These are phyloP conservation scores for Onychostruthus taczanowskii DNA, from an alignment of 2,113 vertebrate genomes.

Conservation along the genomic window DNA sequence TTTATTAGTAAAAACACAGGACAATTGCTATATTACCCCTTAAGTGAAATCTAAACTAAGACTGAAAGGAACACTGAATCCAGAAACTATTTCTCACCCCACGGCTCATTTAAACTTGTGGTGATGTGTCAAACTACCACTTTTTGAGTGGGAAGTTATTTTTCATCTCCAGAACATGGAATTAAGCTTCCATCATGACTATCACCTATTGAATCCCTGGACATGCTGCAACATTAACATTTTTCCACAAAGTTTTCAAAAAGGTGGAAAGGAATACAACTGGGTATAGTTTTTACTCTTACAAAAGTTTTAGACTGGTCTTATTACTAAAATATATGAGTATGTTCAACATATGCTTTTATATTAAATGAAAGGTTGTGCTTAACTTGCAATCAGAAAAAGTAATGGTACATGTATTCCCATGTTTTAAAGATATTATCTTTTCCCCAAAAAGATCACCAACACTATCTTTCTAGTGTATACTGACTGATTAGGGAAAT, in stretches of 20 bases:
- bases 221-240: not conserved
- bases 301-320: not conserved
- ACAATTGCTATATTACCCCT: not conserved
- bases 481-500: not conserved
- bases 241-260: not conserved
- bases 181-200: not conserved
- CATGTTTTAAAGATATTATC: not conserved
- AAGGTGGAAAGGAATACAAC: not conserved
- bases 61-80: not conserved
- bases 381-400: not conserved
- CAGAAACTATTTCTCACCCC: not conserved
- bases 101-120: not conserved
- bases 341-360: not conserved
- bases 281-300: not conserved
- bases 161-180: not conserved
- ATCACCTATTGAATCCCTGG: not conserved
- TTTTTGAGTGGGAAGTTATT: not conserved
- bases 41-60: not conserved
- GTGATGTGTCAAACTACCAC: not conserved
- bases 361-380: not conserved
- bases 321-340: not conserved
- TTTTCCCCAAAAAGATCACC: not conserved
- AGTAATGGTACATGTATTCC: not conserved
- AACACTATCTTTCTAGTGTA: not conserved
- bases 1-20: not conserved